phyloP scores from a whole-genome alignment of 2,888 invertebrate genomes.

The Crepidodera aurea region DNA sequence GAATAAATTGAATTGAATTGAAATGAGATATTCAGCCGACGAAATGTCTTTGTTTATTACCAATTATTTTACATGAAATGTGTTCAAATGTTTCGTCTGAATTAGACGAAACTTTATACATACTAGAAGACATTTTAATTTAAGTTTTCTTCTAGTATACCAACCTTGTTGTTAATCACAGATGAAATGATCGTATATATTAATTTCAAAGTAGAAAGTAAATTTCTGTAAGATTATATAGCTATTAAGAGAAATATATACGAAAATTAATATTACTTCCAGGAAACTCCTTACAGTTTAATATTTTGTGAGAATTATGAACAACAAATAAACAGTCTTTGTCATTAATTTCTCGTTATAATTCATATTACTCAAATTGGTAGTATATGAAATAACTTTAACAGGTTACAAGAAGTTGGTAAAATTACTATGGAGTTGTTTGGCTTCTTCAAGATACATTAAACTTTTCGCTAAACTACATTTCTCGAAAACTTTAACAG shows the following conservation, averaged over 20 bases:
- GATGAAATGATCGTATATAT: too few species aligned
- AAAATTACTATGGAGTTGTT: conserved; percentile 36
- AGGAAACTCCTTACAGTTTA: conserved; percentile 8
- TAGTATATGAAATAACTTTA: conserved; percentile 39
- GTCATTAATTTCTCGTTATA: conserved; percentile 31
- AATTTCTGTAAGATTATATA: too few species aligned
- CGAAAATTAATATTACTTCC: conserved; percentile 4
- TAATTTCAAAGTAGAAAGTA: too few species aligned
- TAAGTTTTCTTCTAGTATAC: too few species aligned
- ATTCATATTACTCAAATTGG: conserved; percentile 33
- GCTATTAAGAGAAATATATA: conserved; percentile 15
- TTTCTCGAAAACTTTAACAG: conserved; percentile 31
- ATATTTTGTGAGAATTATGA: conserved; percentile 17
- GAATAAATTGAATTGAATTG: too few species aligned
- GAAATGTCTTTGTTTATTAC: too few species aligned
- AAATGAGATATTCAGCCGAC: too few species aligned
- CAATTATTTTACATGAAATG: too few species aligned
- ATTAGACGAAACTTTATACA: too few species aligned
- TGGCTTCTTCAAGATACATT: conserved; percentile 34
- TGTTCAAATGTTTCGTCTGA: too few species aligned
- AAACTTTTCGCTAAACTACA: conserved; percentile 34
- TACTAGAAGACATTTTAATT: too few species aligned
- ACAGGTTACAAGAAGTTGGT: conserved; percentile 37
- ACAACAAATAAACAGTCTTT: conserved; percentile 30
- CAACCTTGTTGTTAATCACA: too few species aligned